Evolutionary conservation across 2,113 vertebrate species (phyloP).

Genomic region (Sinosuthora webbiana): DNA sequence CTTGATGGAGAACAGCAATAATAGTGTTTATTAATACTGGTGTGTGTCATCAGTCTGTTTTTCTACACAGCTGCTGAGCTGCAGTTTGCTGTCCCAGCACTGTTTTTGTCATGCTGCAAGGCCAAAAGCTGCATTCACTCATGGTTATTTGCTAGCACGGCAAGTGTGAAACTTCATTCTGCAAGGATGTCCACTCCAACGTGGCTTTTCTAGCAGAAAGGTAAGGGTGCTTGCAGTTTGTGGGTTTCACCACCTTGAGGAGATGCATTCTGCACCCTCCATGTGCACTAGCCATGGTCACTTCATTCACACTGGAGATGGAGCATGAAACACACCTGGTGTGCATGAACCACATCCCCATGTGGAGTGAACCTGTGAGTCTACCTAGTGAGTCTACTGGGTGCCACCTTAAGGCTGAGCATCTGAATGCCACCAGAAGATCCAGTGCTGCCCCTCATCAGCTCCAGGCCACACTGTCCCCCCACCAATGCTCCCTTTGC

Average conservation of each 20-base stretch:
- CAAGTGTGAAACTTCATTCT: accelerated
- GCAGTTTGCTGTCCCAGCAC: neutral
- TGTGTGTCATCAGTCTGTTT: neutral
- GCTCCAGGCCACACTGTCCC: neutral
- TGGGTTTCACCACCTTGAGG: neutral
- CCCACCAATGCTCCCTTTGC: accelerated
- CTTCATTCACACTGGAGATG: neutral
- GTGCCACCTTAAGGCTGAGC: neutral
- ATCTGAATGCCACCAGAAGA: neutral
- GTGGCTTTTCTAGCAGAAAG: neutral
- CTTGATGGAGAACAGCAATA: neutral
- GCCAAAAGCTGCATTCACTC: neutral
- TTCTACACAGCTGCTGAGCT: neutral
- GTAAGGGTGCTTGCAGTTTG: neutral
- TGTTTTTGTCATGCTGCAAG: neutral
- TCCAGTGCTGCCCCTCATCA: neutral
- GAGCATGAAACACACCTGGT: neutral
- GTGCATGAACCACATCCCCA: neutral
- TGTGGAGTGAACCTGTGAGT: neutral
- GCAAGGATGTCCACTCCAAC: neutral
- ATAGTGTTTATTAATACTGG: neutral
- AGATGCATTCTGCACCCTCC: neutral
- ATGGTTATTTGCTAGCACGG: neutral
- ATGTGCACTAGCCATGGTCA: accelerated
- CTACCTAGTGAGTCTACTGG: neutral